Evolutionary conservation across 2,797 vertebrate species (phyloP), one percentile per base, ranked within the genome.

Genomic region (Acipenser ruthenus): DNA sequence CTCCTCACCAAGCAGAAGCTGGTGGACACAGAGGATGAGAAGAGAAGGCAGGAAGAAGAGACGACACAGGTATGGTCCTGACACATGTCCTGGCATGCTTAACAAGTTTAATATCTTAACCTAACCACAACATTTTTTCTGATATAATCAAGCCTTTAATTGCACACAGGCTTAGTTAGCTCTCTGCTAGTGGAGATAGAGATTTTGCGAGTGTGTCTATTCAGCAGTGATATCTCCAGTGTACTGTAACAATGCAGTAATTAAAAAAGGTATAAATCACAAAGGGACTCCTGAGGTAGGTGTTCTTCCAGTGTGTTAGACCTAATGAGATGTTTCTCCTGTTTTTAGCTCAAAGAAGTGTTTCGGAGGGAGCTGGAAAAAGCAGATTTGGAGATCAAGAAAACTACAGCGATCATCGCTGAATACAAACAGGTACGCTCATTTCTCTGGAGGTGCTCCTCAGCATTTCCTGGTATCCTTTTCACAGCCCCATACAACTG

Each of bases 301-400:
- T 37, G 23, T 37, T 37, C 23, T 37, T 37, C 23, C 23, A 3
- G 23, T 37, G 23, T 37, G 23, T 37, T 37, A 37, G 23, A 37
- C 23, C 23, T 37, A 37, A 37, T 37, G 23, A 37, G 23, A 71
- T 65, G 52, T 66, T 49, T 76, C 6, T 71, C 47, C 37, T 50
- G 63, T 49, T 66, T 37, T 12, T 75, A 99, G 97, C 83, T 99
- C 64, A 99, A 99, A 79, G 97, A 99, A 74, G 90, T 98, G 67
- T 99, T 98, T 86, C 90, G 96, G 80, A 94, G 95, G 82, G 96
- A 99, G 77, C 83, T 99, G 67, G 95, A 99, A 79, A 99, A 98
- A 77, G 96, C 97, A 0, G 97, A 98, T 79, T 85, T 84, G 51
- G 96, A 99, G 85, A 96, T 99, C 75, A 97, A 96, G 88, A 99